Conservation (phyloP, 1,140 invertebrate species). For the Drosophila hydei region DNA sequence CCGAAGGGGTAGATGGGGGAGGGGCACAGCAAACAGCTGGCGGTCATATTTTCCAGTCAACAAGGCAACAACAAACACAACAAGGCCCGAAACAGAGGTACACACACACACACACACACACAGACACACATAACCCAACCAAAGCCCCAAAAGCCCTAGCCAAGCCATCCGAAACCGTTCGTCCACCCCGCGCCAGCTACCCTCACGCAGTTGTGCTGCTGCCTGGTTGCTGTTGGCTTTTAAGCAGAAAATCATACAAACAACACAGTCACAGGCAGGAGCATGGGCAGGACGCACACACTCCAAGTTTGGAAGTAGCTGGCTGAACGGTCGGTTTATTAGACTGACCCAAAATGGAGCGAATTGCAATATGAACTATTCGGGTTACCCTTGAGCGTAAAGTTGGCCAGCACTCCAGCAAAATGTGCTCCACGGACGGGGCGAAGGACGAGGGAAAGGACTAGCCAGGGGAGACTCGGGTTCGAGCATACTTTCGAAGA, state of each 20-base stretch:
- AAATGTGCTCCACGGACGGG: background rate
- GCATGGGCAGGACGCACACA: background rate
- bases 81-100: slow-evolving; percentile 32
- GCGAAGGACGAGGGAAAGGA: background rate
- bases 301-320: slow-evolving; percentile 8
- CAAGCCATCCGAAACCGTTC: background rate
- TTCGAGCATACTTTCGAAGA: slow-evolving; percentile 8
- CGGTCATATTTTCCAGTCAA: slow-evolving; percentile 79
- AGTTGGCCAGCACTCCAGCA: slow-evolving; percentile 1
- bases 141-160: slow-evolving; percentile 12
- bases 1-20: background rate
- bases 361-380: slow-evolving; percentile 37
- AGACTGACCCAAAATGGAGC: slow-evolving; percentile 74
- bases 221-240: slow-evolving; percentile 60
- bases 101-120: slow-evolving; percentile 4
- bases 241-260: slow-evolving; percentile 72
- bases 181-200: background rate
- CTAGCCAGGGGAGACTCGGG: background rate
- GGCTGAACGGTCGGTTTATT: slow-evolving; percentile 56
- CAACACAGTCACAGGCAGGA: slow-evolving; percentile 24
- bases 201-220: slow-evolving; percentile 43
- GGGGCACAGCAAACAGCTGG: slow-evolving; percentile 71
- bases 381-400: slow-evolving; percentile 34
- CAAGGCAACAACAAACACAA: slow-evolving; percentile 76
- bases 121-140: background rate